Conservation (phyloP, 2,888 invertebrate species). For the Ichneumon xanthorius region DNA sequence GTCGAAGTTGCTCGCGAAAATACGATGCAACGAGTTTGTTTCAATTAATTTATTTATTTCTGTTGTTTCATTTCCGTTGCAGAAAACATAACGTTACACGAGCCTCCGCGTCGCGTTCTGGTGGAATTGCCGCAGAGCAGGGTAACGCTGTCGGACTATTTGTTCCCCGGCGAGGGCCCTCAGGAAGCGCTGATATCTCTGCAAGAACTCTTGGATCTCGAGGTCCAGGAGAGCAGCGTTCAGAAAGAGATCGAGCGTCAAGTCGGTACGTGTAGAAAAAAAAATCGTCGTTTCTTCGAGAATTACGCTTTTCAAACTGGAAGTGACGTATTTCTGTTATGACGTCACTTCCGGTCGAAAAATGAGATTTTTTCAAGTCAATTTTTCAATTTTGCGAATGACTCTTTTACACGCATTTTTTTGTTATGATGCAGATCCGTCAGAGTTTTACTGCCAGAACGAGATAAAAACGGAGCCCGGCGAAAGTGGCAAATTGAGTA, state of each 20-base stretch:
- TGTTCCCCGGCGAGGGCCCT: conserved; percentile 95
- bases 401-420: neutral
- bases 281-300: neutral
- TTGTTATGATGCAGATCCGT: conserved; percentile 79
- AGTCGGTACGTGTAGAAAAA: conserved; percentile 87
- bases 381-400: neutral
- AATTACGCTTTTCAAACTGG: neutral
- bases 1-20: neutral
- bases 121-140: conserved; percentile 89
- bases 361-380: neutral
- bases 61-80: conserved; percentile 28
- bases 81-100: conserved; percentile 93
- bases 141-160: conserved; percentile 94
- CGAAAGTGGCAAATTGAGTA: conserved; percentile 86
- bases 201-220: conserved; percentile 92
- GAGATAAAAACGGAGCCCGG: conserved; percentile 85
- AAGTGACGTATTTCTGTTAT: too few relatives aligned
- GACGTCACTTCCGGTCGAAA: too few relatives aligned
- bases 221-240: conserved; percentile 89
- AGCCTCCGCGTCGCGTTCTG: conserved; percentile 94
- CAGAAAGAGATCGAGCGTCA: conserved; percentile 92
- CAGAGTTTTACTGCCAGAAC: conserved; percentile 83
- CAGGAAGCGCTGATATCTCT: conserved; percentile 93
- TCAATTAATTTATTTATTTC: neutral
- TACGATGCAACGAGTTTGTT: neutral